Base-by-base conservation (phyloP, 1,140 invertebrate genomes). In the Nasonia vitripennis region DNA sequence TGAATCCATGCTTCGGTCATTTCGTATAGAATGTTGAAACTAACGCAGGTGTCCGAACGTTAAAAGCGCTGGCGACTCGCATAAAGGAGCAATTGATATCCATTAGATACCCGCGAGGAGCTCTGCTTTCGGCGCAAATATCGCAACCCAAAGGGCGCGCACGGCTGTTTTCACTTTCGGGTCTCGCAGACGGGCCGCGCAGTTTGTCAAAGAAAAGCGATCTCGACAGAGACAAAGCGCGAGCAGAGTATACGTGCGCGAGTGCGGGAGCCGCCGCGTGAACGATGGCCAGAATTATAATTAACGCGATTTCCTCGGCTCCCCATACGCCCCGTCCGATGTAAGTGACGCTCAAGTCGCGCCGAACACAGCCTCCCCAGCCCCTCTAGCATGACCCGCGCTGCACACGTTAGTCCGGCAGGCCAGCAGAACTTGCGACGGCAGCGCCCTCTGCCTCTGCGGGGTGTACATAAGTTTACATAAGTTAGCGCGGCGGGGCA, bases 381-480 rank as follows among this genome's bases (percentile, higher is more conserved):
- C 3, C 34, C 5, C 34, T 37, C 34, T 5, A 37, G 34, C 34
- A 37, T 37, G 27, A 62, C 55, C 62, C 2, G 9, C n/a, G 9
- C 41, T 14, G 20, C 4, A n/a, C 55, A 62, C 55, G n/a, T 62
- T 62, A 62, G 55, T n/a, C 55, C 17, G 17, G 55, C 14, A 3
- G 17, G 20, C 14, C 34, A n/a, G 20, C 41, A n/a, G 51, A 77
- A 77, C 75, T 77, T 77, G 75, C 37, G 4, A 62, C 55, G 11
- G 23, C 68, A 75, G 73, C 34, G 10, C 27, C 45, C 55, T 20
- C 55, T n/a, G 17, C 55, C 27, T 27, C 55, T 20, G 23, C 27
- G 51, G 73, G 73, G 81, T 77, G 81, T 83, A 83, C 83, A 84
- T 78, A 78, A 84, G 83, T 84, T 84, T 84, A 84, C 83, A 84